Evolutionary conservation across 2,888 invertebrate genomes (phyloP).

Genomic region (Dione juno): DNA sequence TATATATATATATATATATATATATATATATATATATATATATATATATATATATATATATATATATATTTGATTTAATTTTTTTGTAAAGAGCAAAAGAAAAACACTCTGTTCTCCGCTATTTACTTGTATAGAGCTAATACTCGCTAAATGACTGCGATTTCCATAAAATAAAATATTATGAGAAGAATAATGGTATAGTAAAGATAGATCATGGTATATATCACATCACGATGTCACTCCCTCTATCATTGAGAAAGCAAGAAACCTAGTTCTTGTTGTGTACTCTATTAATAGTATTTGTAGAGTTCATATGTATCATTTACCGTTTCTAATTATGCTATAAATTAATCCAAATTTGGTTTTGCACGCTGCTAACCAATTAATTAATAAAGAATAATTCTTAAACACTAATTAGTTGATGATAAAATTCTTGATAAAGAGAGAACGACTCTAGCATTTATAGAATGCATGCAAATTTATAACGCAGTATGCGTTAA

Average conservation of each 20-base stretch:
- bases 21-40: too few species aligned
- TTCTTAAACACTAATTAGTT: not conserved
- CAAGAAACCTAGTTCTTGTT: not conserved
- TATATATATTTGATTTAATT: too few species aligned
- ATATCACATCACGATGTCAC: not conserved
- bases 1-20: too few species aligned
- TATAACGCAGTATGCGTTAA: not conserved
- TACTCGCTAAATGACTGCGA: too few species aligned
- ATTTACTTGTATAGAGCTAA: too few species aligned
- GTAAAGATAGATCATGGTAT: not conserved
- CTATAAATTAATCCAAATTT: constrained; percentile 10
- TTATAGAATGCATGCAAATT: not conserved
- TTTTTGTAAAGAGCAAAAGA: too few species aligned
- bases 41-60: too few species aligned
- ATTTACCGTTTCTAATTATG: not conserved
- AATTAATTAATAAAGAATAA: not conserved
- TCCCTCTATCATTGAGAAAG: not conserved
- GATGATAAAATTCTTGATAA: not conserved
- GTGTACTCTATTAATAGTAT: not conserved
- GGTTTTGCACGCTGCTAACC: not conserved
- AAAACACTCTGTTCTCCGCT: too few species aligned
- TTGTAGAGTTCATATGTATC: not conserved
- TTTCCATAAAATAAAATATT: too few species aligned
- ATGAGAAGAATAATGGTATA: too few species aligned
- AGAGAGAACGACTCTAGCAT: not conserved